phyloP scores from a whole-genome alignment of 2,888 invertebrate species.

The Platynereis dumerilii region DNA sequence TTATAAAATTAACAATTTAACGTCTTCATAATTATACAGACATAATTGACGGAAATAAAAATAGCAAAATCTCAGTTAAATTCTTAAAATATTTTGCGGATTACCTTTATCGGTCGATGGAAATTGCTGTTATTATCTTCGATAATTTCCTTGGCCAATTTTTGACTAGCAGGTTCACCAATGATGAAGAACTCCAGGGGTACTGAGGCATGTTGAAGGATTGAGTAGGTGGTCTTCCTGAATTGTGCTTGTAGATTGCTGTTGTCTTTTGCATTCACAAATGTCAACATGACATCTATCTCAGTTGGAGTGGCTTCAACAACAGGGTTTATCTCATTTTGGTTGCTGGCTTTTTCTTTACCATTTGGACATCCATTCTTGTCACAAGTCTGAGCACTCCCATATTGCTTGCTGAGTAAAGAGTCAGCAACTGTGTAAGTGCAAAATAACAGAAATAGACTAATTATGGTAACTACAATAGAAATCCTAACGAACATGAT shows the following conservation, averaged over 20 bases:
- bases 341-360: background rate
- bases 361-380: slow-evolving; percentile 1
- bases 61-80: too few relatives aligned
- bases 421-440: background rate
- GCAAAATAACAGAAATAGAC: too few relatives aligned
- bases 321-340: background rate
- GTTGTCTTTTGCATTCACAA: slow-evolving; percentile 40
- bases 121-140: slow-evolving; percentile 23
- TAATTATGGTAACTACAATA: too few relatives aligned
- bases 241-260: slow-evolving; percentile 37
- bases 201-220: slow-evolving; percentile 37
- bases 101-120: background rate
- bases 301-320: slow-evolving; percentile 6
- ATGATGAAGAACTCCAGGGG: slow-evolving; percentile 48
- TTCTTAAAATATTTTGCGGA: too few relatives aligned
- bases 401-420: background rate
- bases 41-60: too few relatives aligned
- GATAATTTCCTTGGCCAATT: slow-evolving; percentile 45
- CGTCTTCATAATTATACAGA: too few relatives aligned
- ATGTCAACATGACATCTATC: slow-evolving; percentile 42
- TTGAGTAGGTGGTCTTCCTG: slow-evolving; percentile 32
- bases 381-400: background rate
- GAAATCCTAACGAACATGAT: too few relatives aligned
- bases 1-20: background rate
- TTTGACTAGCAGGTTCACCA: slow-evolving; percentile 52